Conservation (phyloP, 2,888 invertebrate species). For the Eutolmus rufibarbis region DNA sequence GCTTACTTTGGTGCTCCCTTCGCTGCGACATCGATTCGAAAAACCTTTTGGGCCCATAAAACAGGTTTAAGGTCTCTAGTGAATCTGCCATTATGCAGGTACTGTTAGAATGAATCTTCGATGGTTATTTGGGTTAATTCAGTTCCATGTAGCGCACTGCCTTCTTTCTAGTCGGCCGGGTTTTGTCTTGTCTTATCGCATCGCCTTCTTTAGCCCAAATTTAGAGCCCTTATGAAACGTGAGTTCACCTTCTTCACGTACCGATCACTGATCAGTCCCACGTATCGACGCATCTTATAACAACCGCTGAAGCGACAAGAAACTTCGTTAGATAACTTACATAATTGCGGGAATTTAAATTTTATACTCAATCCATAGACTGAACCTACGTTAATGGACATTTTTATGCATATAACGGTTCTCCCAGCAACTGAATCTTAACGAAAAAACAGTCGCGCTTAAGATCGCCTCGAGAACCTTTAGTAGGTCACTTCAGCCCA, state of each 20-base stretch:
- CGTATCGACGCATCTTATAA: background rate
- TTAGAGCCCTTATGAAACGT: background rate
- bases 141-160: background rate
- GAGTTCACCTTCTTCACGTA: background rate
- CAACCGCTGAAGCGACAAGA: background rate
- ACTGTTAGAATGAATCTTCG: slow-evolving; percentile 22
- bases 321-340: background rate
- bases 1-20: background rate
- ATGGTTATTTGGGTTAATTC: slow-evolving; percentile 15
- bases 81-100: slow-evolving; percentile 2
- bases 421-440: background rate
- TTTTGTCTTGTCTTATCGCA: background rate
- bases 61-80: background rate
- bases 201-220: background rate
- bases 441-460: background rate
- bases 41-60: background rate
- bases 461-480: background rate
- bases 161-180: background rate
- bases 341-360: background rate
- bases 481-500: background rate
- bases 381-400: background rate
- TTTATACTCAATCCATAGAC: background rate
- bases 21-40: background rate
- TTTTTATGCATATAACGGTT: background rate
- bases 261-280: background rate